A percentile compares a stretch with the other conserved stretches of the same genome.
Evolutionary conservation across 2,113 vertebrate genomes (phyloP).

Genomic region (Labrus mixtus): DNA sequence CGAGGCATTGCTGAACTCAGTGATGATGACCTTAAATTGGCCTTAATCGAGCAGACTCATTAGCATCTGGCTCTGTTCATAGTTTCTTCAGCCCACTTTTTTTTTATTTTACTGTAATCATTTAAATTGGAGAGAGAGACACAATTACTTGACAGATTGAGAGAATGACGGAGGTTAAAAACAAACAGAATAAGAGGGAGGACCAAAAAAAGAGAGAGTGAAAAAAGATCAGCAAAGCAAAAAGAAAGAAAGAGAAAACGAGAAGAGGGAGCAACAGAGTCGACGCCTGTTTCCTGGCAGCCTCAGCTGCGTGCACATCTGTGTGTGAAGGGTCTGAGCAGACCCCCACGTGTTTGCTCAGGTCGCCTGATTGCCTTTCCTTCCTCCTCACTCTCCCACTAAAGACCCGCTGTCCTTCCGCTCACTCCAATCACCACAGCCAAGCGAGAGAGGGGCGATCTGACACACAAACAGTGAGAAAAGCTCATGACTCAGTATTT

Average conservation of each 20-base stretch:
- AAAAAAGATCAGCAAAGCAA: slow-evolving; percentile 54
- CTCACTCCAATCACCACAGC: slow-evolving; percentile 78
- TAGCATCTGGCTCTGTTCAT: slow-evolving; percentile 77
- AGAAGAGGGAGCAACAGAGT: slow-evolving; percentile 73
- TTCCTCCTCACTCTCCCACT: slow-evolving; percentile 83
- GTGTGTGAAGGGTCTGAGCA: slow-evolving; percentile 75
- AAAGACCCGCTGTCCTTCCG: slow-evolving; percentile 84
- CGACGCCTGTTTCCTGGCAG: slow-evolving; percentile 85
- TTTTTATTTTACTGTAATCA: slow-evolving; percentile 74
- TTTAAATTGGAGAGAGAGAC: slow-evolving; percentile 69
- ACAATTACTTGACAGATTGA: slow-evolving; percentile 7
- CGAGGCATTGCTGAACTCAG: slow-evolving; percentile 69
- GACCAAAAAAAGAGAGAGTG: slow-evolving; percentile 30
- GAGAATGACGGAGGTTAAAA: slow-evolving; percentile 37
- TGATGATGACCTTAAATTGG: slow-evolving; percentile 80
- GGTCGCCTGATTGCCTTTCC: slow-evolving; percentile 87
- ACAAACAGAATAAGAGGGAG: slow-evolving; percentile 51
- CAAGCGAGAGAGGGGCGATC: slow-evolving; percentile 61
- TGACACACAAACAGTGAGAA: slow-evolving; percentile 37
- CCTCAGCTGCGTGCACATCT: slow-evolving; percentile 87
- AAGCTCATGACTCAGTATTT: slow-evolving; percentile 56
- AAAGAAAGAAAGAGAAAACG: slow-evolving; percentile 59
- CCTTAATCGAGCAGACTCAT: slow-evolving; percentile 80
- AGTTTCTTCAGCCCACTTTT: slow-evolving; percentile 65
- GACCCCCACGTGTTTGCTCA: slow-evolving; percentile 84